Evolutionary conservation across 2,888 invertebrate genomes (phyloP), one percentile per base, ranked within the genome.

Genomic region (Synergus japonicus): DNA sequence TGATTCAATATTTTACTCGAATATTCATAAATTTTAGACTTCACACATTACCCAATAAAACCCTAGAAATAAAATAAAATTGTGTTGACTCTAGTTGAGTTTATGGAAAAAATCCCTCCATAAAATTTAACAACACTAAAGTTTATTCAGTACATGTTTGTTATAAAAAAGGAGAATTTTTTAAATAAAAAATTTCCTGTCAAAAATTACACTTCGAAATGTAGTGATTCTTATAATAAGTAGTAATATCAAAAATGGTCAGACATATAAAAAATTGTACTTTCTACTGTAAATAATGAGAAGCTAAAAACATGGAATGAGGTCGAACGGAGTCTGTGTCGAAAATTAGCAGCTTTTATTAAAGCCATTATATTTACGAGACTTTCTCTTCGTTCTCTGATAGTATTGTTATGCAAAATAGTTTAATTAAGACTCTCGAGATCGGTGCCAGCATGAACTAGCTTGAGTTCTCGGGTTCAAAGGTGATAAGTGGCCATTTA

Each of bases 341-440:
- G 81, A 76, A 80, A 85, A 83, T 85, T 84, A 83, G 82, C 81
- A 79, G 80, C 78, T 80, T 81, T 82, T 83, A 85, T 85, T 85
- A 83, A 84, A 86, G 83, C 78, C 82, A 81, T 81, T 81, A 81
- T 82, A 79, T 81, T 81, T 84, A 81, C 73, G 77, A 41, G 63
- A 67, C 77, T 79, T 67, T 76, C 77, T 54, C 15, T 58, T 66
- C 76, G 54, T 41, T 78, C 9, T 41, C 78, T 83, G 83, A 88
- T 85, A 81, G 82, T 84, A 86, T 85, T 87, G 85, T 86, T 86
- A 88, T 86, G 88, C 83, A 86, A 89, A 88, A 88, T 78, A 83
- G 81, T 86, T 86, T 87, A 88, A 88, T 88, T 87, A 86, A 88
- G 81, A 84, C 77, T 76, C n/a, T n/a, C 37, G 18, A 73, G 54